Conservation (phyloP, 2,113 vertebrate species). For the Sprattus sprattus region DNA sequence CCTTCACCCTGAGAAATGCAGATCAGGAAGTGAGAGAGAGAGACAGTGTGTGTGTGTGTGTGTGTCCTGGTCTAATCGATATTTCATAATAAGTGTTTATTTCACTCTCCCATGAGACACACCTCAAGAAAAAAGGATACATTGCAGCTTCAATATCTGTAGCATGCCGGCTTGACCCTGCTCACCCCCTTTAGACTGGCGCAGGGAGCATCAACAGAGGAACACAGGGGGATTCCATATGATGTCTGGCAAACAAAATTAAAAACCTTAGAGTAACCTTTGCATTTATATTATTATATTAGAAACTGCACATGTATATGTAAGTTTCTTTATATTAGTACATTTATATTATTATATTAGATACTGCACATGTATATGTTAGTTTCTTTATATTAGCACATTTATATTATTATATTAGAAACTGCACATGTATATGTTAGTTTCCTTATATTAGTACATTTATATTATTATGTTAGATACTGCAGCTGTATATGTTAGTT, state of each 20-base stretch:
- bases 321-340: no score
- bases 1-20: conserved; percentile 51
- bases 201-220: background rate
- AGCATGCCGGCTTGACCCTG: background rate
- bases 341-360: no score
- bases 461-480: no score
- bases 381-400: no score
- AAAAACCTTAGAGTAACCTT: background rate
- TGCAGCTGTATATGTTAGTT: no score
- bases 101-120: background rate
- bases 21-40: conserved; percentile 20
- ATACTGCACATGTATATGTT: no score
- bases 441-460: no score
- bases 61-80: background rate
- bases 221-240: background rate
- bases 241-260: background rate
- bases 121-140: background rate
- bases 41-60: background rate
- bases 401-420: no score
- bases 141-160: background rate
- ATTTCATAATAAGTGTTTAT: conserved; percentile 4
- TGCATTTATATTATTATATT: no score
- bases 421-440: no score
- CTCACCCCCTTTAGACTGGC: background rate
- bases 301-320: no score